Base-by-base conservation (phyloP, 1,140 invertebrate genomes). In the Nasonia giraulti region DNA sequence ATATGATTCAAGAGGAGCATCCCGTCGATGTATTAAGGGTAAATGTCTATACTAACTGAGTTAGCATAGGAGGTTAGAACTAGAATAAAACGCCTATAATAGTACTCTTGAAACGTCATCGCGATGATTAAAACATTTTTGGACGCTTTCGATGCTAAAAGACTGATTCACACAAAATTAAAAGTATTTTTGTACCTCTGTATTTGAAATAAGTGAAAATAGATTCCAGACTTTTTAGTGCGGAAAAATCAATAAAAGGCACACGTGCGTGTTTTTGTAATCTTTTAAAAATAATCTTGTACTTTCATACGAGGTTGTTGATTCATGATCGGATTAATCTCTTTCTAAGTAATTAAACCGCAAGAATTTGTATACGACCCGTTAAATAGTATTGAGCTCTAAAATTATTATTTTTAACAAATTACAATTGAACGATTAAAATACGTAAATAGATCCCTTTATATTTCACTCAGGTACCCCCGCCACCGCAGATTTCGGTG, bases 401-500 rank as follows among this genome's bases (percentile, higher is more conserved):
- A 27, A 37, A 37, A 37, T 37, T 6, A 6, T 6, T 37, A 37
- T 37, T 44, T 44, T 10, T 44, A 11, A 44, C 40, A 55, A 50
- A 66, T 23, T 33, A 37, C 10, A 75, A 44, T 44, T 40, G 7
- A 23, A 83, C 17, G 31, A 78, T 78, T 66, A 78, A 83, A 80
- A 80, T 80, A 85, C 40, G 47, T 76, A 85, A 85, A 68, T 81
- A 85, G 83, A 79, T 85, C 11, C 73, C 84, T 1, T 68, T 85
- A 14, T 7, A 78, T 40, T 82, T 82, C 17, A 74, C 74, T 40
- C 86, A 93, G 91, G 91, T 93, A 88, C 92, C 96, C 89, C 97
- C 98, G 87, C 92, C 96, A 89, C 97, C 98, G 0, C 97, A 98
- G 92, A 98, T 98, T 86, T 98, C 97, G 87, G 94, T 98, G 6